Evolutionary conservation across 2,797 vertebrate genomes (phyloP).

Genomic region (Hypotaenidia philippensis): DNA sequence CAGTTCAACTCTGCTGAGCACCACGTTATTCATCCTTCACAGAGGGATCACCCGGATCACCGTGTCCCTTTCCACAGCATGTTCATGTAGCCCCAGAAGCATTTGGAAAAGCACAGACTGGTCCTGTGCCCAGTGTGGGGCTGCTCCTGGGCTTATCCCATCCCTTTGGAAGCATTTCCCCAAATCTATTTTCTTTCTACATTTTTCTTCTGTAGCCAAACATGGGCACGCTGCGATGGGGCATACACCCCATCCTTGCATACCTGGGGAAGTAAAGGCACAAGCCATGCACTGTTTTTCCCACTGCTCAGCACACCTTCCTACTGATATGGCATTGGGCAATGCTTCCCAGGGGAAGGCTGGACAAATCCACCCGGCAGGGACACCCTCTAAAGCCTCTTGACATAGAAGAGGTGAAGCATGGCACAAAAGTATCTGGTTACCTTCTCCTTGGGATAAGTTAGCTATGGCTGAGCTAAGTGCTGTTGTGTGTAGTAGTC

Average conservation of each 20-base stretch:
- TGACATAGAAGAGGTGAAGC: neutral
- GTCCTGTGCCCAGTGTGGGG: neutral
- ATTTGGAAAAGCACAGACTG: neutral
- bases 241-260: neutral
- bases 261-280: neutral
- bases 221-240: accelerated
- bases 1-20: neutral
- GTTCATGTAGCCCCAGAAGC: accelerated
- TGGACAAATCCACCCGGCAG: neutral
- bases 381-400: neutral
- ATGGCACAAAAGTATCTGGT: neutral
- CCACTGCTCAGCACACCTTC: neutral
- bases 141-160: neutral
- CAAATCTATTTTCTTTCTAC: neutral
- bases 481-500: neutral
- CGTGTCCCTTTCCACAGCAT: neutral
- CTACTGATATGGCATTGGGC: accelerated
- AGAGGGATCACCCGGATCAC: neutral
- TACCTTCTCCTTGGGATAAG: neutral
- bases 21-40: neutral
- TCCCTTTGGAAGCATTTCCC: neutral
- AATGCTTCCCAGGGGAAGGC: accelerated
- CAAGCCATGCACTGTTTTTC: accelerated
- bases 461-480: neutral
- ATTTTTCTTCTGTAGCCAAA: neutral